Evolutionary conservation across 1,140 invertebrate genomes (phyloP).

Genomic region (Armadillidium nasatum): DNA sequence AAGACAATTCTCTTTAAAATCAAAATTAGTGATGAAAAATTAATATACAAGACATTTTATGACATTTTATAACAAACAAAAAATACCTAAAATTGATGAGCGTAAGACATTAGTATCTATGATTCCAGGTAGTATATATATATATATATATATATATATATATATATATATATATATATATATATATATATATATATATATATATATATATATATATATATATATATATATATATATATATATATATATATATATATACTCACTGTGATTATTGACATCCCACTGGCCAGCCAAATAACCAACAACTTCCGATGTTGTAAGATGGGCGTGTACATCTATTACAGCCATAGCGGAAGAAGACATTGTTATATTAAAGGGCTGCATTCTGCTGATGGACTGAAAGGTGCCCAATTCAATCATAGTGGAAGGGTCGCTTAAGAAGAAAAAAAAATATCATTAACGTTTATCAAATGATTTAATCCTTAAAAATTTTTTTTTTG

Average conservation of each 20-base stretch:
- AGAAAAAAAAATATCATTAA: slow-evolving; percentile 1
- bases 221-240: too few relatives aligned
- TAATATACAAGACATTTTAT: too few relatives aligned
- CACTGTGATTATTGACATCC: slow-evolving; percentile 90
- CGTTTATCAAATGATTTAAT: not conserved
- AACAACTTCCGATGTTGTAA: slow-evolving; percentile 84
- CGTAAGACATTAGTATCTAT: too few relatives aligned
- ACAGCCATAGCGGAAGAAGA: slow-evolving; percentile 80
- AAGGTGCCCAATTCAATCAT: slow-evolving; percentile 3
- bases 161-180: too few relatives aligned
- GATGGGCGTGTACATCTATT: slow-evolving; percentile 88
- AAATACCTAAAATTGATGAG: too few relatives aligned
- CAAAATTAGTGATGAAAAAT: too few relatives aligned
- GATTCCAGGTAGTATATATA: too few relatives aligned
- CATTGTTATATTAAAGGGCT: slow-evolving; percentile 80
- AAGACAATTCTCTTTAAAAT: too few relatives aligned
- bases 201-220: too few relatives aligned
- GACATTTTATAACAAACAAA: too few relatives aligned
- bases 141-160: too few relatives aligned
- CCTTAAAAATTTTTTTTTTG: not conserved
- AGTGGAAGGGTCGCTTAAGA: slow-evolving; percentile 62
- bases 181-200: too few relatives aligned
- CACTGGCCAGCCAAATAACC: slow-evolving; percentile 90
- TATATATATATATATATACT: slow-evolving; percentile 49
- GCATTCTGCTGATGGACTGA: slow-evolving; percentile 64